Percentiles rank a stretch among this genome's conserved stretches.
These are phyloP conservation scores for Cydia strobilella DNA, from an alignment of 1,140 invertebrate genomes.

Conservation along the genomic window DNA sequence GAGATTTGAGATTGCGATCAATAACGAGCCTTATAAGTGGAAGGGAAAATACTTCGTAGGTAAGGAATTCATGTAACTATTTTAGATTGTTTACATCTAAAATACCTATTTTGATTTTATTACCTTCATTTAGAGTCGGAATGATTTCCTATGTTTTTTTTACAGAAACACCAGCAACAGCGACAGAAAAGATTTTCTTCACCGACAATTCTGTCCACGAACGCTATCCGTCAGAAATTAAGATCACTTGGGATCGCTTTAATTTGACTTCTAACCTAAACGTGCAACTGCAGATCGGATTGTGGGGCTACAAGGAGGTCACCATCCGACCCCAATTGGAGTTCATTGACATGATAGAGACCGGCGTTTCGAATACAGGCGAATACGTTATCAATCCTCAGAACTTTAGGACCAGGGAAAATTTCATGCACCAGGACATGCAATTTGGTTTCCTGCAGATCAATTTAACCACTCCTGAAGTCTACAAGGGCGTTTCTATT, in stretches of 20 bases:
- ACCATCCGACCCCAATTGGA: conserved; percentile 87
- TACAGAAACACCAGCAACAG: conserved; percentile 91
- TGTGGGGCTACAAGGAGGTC: conserved; percentile 93
- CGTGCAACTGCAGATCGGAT: conserved; percentile 87
- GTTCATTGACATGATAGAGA: conserved; percentile 83
- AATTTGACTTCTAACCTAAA: conserved; percentile 91
- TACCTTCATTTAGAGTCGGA: too few species aligned
- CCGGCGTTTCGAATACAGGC: conserved; percentile 83
- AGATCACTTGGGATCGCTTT: conserved; percentile 89
- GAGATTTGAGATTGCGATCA: conserved; percentile 92
- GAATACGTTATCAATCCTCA: conserved; percentile 85
- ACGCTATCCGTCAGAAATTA: conserved; percentile 85
- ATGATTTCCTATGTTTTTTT: neutral
- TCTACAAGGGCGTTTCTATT: conserved; percentile 84
- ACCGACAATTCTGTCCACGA: conserved; percentile 86
- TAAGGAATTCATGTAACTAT: conserved; percentile 71
- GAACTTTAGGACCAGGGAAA: conserved; percentile 85
- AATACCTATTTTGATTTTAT: neutral
- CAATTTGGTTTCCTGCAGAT: conserved; percentile 95
- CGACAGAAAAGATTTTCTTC: conserved; percentile 92
- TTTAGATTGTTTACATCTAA: neutral
- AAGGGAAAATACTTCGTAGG: conserved; percentile 95
- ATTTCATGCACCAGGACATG: conserved; percentile 85
- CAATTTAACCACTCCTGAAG: conserved; percentile 90
- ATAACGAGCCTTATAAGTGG: conserved; percentile 92